Evolutionary conservation across 1,140 invertebrate genomes (phyloP).

Genomic region (Condylostylus longicornis): DNA sequence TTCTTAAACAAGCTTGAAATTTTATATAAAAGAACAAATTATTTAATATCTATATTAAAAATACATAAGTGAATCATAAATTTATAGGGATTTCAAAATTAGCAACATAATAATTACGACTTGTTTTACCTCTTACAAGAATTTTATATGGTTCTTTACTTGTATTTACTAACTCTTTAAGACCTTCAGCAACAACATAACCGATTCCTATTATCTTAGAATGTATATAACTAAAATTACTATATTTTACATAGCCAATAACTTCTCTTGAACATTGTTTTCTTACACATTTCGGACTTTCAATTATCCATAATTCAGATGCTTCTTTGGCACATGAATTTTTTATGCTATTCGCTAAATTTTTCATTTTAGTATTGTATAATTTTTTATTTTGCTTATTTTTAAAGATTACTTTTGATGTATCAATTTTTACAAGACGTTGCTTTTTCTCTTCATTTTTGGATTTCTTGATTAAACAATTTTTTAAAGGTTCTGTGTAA

Average conservation of each 20-base stretch:
- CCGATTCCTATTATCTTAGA: conserved; percentile 48
- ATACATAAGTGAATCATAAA: too few relatives aligned
- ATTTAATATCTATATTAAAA: too few relatives aligned
- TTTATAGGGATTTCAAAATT: conserved; percentile 34
- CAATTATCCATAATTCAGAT: too few relatives aligned
- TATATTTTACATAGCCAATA: conserved; percentile 56
- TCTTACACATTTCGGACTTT: conserved; percentile 37
- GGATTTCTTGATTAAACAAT: too few relatives aligned
- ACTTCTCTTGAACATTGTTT: conserved; percentile 45
- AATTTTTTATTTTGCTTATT: too few relatives aligned
- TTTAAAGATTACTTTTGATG: conserved; percentile 25
- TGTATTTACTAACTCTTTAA: conserved; percentile 32
- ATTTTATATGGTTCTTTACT: conserved; percentile 12
- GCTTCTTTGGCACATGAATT: too few relatives aligned
- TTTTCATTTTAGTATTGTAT: too few relatives aligned
- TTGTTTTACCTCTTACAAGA: conserved; percentile 35
- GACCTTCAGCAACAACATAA: conserved; percentile 43
- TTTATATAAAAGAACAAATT: too few relatives aligned
- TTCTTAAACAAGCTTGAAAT: too few relatives aligned
- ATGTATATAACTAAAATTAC: conserved; percentile 52
- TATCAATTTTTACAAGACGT: too few relatives aligned
- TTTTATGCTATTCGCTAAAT: too few relatives aligned
- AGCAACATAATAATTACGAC: conserved; percentile 35
- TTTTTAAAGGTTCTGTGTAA: conserved; percentile 37
- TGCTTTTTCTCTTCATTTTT: too few relatives aligned